Percentiles rank a stretch among this genome's conserved stretches.
phyloP scores from a whole-genome alignment of 1,140 invertebrate species.

The Galleria mellonella region DNA sequence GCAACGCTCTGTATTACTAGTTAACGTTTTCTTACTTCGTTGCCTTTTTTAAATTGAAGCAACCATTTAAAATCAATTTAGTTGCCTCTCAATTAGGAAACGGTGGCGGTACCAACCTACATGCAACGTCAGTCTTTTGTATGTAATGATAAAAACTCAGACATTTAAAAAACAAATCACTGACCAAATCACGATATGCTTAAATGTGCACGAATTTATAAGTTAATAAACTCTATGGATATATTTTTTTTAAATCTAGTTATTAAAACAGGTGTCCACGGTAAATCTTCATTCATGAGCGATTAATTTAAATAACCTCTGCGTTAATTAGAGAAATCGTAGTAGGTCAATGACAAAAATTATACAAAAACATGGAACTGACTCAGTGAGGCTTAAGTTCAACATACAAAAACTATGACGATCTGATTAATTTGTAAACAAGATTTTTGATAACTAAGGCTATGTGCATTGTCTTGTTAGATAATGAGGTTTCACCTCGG shows the following conservation, averaged over 20 bases:
- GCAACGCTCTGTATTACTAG: slow-evolving; percentile 1
- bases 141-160: not conserved
- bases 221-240: not conserved
- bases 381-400: slow-evolving; percentile 20
- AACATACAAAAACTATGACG: slow-evolving; percentile 20
- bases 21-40: slow-evolving; percentile 9
- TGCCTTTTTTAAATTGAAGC: slow-evolving; percentile 10
- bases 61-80: slow-evolving; percentile 21
- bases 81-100: slow-evolving; percentile 12
- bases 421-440: slow-evolving; percentile 19
- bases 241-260: not conserved
- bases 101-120: slow-evolving; percentile 6
- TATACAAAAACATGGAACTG: slow-evolving; percentile 20
- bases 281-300: slow-evolving; percentile 6
- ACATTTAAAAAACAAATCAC: not conserved
- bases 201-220: not conserved
- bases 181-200: not conserved
- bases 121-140: not conserved
- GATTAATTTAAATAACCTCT: slow-evolving; percentile 23
- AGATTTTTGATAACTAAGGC: slow-evolving; percentile 4
- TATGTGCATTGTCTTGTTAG: slow-evolving; percentile 12
- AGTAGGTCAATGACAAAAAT: slow-evolving; percentile 36
- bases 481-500: slow-evolving; percentile 16
- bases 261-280: slow-evolving; percentile 1
- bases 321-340: slow-evolving; percentile 43